phyloP scores from a whole-genome alignment of 2,888 invertebrate species.

The Nymphalis c-album region DNA sequence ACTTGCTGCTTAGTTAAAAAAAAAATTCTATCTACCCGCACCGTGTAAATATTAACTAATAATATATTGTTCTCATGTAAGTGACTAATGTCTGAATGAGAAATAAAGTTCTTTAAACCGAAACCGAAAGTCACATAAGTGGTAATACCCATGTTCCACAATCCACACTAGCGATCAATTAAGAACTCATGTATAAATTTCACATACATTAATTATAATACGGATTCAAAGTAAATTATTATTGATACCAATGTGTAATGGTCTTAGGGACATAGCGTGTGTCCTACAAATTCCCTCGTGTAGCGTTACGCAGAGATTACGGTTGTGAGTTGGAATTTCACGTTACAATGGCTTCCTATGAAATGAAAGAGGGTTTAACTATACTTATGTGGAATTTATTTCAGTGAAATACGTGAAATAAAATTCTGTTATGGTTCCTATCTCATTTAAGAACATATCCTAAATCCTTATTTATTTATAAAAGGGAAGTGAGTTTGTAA shows the following conservation, averaged over 20 bases:
- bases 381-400: background rate
- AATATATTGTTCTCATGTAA: too few species aligned
- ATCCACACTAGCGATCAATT: too few species aligned
- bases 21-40: too few species aligned
- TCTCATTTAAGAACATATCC: too few species aligned
- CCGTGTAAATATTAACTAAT: too few species aligned
- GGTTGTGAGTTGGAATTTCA: conserved; percentile 29
- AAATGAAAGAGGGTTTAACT: conserved; percentile 25
- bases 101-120: too few species aligned
- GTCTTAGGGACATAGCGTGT: conserved; percentile 10
- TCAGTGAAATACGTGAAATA: background rate
- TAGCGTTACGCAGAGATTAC: conserved; percentile 31
- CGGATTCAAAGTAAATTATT: background rate
- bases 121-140: too few species aligned
- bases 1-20: too few species aligned
- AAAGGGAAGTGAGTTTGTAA: too few species aligned
- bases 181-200: background rate
- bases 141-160: too few species aligned
- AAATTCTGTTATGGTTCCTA: background rate
- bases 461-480: too few species aligned
- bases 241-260: background rate
- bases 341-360: conserved; percentile 31
- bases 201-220: background rate
- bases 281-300: conserved; percentile 28
- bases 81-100: too few species aligned